Evolutionary conservation across 2,113 vertebrate genomes (phyloP), one percentile per base, ranked within the genome.

Genomic region (Platichthys stellatus): DNA sequence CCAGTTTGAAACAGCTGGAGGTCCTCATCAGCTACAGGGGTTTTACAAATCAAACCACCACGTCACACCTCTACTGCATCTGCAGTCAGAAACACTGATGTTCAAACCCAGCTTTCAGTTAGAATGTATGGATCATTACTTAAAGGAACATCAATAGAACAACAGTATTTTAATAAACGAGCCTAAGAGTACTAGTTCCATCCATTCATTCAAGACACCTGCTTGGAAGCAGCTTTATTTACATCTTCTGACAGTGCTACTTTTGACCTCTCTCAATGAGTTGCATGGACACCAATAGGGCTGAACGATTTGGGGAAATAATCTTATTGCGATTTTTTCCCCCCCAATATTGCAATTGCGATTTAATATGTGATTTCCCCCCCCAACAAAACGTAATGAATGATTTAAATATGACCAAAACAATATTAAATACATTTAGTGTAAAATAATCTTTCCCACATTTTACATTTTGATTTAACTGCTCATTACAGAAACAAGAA

Each of bases 1-100:
- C 51, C 76, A 70, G 74, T 26, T 18, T 53, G 78, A 73, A 74
- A 56, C 11, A 38, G 63, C 63, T 66, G 72, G 21, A 63, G 69
- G 49, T 78, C 79, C 64, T 57, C 66, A 56, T 72, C 38, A 53
- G 45, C 12, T 2, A 47, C 18, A 15, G 45, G 21, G 47, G 51
- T 54, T 20, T 54, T 54, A 21, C n/a, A 18, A 63, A 58, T 26
- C 31, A 65, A 75, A 73, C 63, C 28, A 49, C 1, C 1, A 35
- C 54, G 20, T 57, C 65, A 43, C 31, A 21, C 64, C 12, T 26
- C 31, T 5, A 54, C 47, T 0, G 0, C 67, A 72, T 69, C 43
- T 57, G 35, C 47, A 43, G 40, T 53, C 57, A 21, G 20, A 54
- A 54, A 63, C 58, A 2, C 35, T 45, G 15, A 51, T 70, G 5